Evolutionary conservation across 2,888 invertebrate genomes (phyloP).

Genomic region (Ormyrus labotus): DNA sequence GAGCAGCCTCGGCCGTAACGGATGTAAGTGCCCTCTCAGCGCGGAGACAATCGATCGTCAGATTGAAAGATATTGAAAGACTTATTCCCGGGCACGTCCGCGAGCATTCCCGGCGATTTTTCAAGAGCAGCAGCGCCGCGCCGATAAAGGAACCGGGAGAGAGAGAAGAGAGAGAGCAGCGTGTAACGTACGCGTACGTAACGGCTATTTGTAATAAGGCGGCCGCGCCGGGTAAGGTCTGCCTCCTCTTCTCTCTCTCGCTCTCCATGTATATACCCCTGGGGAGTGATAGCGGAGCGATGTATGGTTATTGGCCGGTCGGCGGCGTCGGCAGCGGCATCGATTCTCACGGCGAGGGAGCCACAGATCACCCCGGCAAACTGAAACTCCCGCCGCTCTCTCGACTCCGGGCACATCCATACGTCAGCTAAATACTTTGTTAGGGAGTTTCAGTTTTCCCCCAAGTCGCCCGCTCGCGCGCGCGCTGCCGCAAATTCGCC

Average conservation of each 20-base stretch:
- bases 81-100: conserved; percentile 39
- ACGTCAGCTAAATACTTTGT: conserved; percentile 71
- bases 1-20: conserved; percentile 3
- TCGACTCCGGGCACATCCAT: conserved; percentile 55
- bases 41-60: conserved; percentile 42
- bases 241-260: conserved; percentile 2
- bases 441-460: conserved; percentile 69
- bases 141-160: background rate
- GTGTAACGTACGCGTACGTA: conserved; percentile 35
- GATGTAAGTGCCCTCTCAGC: conserved; percentile 31
- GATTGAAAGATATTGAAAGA: conserved; percentile 55
- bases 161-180: conserved; percentile 2
- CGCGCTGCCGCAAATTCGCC: conserved; percentile 53
- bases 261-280: conserved; percentile 62
- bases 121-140: conserved; percentile 15
- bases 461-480: conserved; percentile 64
- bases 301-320: conserved; percentile 75
- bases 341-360: conserved; percentile 75
- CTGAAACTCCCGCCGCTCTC: conserved; percentile 69
- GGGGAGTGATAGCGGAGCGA: conserved; percentile 72
- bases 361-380: conserved; percentile 73
- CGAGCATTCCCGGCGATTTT: conserved; percentile 34
- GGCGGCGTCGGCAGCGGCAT: conserved; percentile 72
- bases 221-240: conserved; percentile 51
- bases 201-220: conserved; percentile 69